phyloP scores from a whole-genome alignment of 2,113 vertebrate species.

The Platanista minor region DNA sequence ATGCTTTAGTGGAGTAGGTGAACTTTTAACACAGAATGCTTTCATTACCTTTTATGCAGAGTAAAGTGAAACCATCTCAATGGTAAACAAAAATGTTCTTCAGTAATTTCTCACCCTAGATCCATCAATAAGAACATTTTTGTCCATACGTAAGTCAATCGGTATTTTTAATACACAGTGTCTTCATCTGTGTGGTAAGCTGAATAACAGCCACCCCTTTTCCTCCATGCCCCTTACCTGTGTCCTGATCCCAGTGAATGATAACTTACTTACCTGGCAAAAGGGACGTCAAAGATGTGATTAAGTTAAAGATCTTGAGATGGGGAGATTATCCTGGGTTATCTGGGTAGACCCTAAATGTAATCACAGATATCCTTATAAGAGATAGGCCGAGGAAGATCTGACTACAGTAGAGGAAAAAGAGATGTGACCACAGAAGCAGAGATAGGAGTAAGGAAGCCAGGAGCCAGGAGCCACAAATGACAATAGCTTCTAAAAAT shows the following conservation, averaged over 20 bases:
- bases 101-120: neutral
- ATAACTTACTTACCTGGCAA: neutral
- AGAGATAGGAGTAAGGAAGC: neutral
- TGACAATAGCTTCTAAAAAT: neutral
- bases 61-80: neutral
- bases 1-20: neutral
- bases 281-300: neutral
- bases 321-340: neutral
- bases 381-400: neutral
- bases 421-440: neutral
- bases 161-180: neutral
- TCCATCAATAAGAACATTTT: neutral
- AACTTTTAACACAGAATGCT: neutral
- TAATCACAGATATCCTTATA: neutral
- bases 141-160: neutral
- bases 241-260: neutral
- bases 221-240: accelerated
- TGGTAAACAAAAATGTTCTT: neutral
- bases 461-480: neutral
- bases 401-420: neutral
- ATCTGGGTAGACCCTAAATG: neutral
- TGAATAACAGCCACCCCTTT: neutral
- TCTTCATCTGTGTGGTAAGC: neutral
- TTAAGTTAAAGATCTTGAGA: neutral
- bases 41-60: neutral